phyloP scores from a whole-genome alignment of 1,140 invertebrate species.

The Dinoponera quadriceps region DNA sequence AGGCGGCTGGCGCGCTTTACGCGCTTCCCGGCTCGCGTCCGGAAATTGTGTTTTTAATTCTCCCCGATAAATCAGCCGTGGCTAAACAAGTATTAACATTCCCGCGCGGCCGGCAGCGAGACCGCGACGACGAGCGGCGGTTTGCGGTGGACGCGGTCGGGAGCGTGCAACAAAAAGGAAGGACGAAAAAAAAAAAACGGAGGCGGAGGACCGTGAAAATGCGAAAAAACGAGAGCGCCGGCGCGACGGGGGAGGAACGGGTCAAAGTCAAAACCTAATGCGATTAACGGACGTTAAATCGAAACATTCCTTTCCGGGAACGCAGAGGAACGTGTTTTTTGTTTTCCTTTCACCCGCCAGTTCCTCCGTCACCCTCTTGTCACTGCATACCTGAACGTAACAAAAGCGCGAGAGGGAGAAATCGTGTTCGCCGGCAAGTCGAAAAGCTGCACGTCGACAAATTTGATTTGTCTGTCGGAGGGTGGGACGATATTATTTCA shows the following conservation, averaged over 20 bases:
- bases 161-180: neutral
- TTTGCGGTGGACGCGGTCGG: conserved; percentile 31
- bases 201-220: neutral
- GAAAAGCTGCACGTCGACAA: conserved; percentile 68
- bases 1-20: conserved; percentile 69
- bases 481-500: conserved; percentile 71
- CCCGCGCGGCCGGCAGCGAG: conserved; percentile 48
- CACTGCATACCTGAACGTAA: conserved; percentile 61
- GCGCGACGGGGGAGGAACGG: neutral
- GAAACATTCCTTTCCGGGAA: conserved; percentile 67
- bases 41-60: conserved; percentile 81
- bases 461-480: conserved; percentile 73
- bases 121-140: conserved; percentile 41
- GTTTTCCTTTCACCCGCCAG: conserved; percentile 1
- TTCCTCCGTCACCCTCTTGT: conserved; percentile 35
- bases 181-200: neutral
- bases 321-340: conserved; percentile 47
- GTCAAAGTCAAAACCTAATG: conserved; percentile 71
- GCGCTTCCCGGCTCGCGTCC: conserved; percentile 51
- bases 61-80: conserved; percentile 76
- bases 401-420: conserved; percentile 65
- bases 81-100: conserved; percentile 80
- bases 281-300: conserved; percentile 77
- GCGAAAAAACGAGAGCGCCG: conserved; percentile 9
- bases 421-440: conserved; percentile 69